These are phyloP conservation scores for Pachypeltis micranthus DNA, from an alignment of 1,140 invertebrate species.

Conservation along the genomic window DNA sequence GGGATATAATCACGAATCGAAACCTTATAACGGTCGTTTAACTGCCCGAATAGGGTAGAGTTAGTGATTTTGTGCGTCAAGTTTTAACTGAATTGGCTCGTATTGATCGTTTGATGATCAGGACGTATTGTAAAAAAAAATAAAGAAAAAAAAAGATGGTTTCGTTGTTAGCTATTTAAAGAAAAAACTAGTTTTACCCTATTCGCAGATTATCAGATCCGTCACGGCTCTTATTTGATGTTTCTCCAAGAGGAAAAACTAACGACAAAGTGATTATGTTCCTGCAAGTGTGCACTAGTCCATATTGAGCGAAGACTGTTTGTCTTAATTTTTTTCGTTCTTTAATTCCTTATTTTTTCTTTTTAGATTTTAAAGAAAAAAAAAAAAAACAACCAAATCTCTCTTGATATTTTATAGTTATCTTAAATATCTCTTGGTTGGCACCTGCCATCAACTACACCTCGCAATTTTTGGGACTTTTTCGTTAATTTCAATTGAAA, in stretches of 20 bases:
- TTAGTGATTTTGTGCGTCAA: too few species aligned
- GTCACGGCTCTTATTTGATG: not conserved
- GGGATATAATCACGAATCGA: constrained; percentile 22
- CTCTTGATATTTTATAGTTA: too few species aligned
- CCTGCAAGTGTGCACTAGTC: constrained; percentile 26
- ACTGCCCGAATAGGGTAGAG: not conserved
- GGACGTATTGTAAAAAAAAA: too few species aligned
- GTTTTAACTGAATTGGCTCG: too few species aligned
- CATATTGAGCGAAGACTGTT: constrained; percentile 26
- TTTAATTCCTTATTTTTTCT: constrained; percentile 4
- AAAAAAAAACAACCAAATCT: too few species aligned
- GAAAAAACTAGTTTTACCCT: too few species aligned
- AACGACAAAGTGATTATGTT: constrained; percentile 18
- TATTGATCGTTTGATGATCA: too few species aligned
- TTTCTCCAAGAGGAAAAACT: not conserved
- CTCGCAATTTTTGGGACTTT: constrained; percentile 22
- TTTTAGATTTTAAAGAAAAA: not conserved
- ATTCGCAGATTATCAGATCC: not conserved
- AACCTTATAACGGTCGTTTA: constrained; percentile 18
- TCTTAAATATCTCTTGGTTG: too few species aligned
- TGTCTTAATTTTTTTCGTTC: constrained; percentile 13
- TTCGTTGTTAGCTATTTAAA: too few species aligned
- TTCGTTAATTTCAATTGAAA: too few species aligned
- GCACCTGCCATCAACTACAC: constrained; percentile 21
- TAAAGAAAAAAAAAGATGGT: too few species aligned